Evolutionary conservation across 53 echinoderm and acorn worm genomes (phyloP).

Genomic region (Arbacia lixula): DNA sequence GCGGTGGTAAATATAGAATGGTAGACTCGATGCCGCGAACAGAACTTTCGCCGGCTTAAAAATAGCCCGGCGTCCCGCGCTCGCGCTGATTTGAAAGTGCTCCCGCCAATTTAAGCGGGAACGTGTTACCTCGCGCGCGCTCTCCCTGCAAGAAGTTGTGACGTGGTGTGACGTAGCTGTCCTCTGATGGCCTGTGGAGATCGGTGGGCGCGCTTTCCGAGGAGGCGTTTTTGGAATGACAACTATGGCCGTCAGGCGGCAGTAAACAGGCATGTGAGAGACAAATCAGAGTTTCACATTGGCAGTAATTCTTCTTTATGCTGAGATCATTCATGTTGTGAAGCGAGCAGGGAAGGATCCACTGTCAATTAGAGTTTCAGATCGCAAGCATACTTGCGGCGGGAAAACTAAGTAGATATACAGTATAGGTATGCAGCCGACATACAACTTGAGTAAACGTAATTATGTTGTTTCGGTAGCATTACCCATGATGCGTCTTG

Average conservation of each 20-base stretch:
- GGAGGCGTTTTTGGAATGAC: conserved; percentile 52
- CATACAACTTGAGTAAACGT: too few relatives aligned
- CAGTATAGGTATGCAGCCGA: too few relatives aligned
- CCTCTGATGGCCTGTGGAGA: conserved; percentile 36
- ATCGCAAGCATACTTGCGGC: too few relatives aligned
- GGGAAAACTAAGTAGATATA: too few relatives aligned
- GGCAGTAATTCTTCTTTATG: conserved; percentile 1
- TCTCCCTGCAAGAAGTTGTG: background rate
- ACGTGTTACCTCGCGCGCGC: conserved; percentile 45
- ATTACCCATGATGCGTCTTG: too few relatives aligned
- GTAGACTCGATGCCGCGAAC: conserved; percentile 19
- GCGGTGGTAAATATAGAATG: too few relatives aligned
- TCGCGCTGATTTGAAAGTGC: conserved; percentile 51
- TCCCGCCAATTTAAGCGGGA: conserved; percentile 46
- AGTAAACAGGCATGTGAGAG: background rate
- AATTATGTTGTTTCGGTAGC: too few relatives aligned
- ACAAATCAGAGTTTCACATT: background rate
- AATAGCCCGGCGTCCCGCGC: conserved; percentile 53
- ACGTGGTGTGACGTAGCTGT: conserved; percentile 59
- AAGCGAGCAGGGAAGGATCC: conserved; percentile 7
- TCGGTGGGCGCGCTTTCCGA: conserved; percentile 45
- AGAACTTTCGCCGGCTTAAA: conserved; percentile 15
- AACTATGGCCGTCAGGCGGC: conserved; percentile 53
- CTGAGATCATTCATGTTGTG: background rate
- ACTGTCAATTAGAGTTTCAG: conserved; percentile 2